Conservation (phyloP, 2,113 vertebrate species). For the Salvelinus fontinalis region DNA sequence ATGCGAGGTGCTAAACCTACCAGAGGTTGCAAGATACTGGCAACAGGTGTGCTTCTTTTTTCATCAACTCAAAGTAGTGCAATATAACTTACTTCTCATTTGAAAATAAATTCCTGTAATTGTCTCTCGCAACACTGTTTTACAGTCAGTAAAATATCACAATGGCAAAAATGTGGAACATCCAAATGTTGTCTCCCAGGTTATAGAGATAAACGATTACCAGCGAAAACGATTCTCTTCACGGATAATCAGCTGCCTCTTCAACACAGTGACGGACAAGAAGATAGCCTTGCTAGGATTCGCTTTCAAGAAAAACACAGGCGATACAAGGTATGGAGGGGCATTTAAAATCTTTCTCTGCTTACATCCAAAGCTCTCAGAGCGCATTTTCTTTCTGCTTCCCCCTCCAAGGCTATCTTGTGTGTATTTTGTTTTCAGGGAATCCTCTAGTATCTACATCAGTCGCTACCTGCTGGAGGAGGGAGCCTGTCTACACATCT, state of each 20-base stretch:
- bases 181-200: conserved; percentile 62
- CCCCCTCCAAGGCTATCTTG: background rate
- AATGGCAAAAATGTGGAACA: background rate
- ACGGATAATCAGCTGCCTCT: conserved; percentile 86
- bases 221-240: conserved; percentile 87
- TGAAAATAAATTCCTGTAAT: background rate
- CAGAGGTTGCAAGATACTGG: conserved; percentile 89
- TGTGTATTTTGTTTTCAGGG: conserved; percentile 62
- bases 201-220: conserved; percentile 91
- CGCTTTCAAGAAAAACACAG: conserved; percentile 90
- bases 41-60: conserved; percentile 77
- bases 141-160: background rate
- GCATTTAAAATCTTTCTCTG: background rate
- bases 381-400: background rate
- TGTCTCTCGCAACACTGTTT: background rate
- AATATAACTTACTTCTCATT: background rate
- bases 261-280: conserved; percentile 88
- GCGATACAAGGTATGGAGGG: conserved; percentile 83
- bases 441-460: conserved; percentile 90
- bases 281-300: conserved; percentile 89
- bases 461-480: conserved; percentile 90
- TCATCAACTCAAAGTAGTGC: background rate
- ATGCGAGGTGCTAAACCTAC: conserved; percentile 86
- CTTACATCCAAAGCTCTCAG: background rate
- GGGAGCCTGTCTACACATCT: conserved; percentile 86